Conservation (phyloP, 2,888 invertebrate species). For the Morinoia aosen region DNA sequence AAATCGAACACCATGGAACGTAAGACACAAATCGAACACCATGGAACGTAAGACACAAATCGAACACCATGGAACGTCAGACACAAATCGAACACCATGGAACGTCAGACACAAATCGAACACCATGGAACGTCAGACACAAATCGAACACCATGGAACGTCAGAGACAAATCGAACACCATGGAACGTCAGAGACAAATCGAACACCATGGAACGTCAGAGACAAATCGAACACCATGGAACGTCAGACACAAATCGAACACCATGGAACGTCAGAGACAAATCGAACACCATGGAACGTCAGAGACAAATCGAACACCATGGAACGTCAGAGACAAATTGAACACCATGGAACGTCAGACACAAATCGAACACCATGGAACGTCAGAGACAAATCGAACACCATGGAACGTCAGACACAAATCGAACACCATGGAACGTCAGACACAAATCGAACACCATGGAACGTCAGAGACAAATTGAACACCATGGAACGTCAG, state of each 20-base stretch:
- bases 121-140: slow-evolving; percentile 56
- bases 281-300: slow-evolving; percentile 57
- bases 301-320: background rate
- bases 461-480: slow-evolving; percentile 57
- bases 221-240: background rate
- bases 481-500: slow-evolving; percentile 57
- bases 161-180: background rate
- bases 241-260: too few species aligned
- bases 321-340: slow-evolving; percentile 57
- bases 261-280: too few species aligned
- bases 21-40: background rate
- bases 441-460: background rate
- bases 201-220: slow-evolving; percentile 57
- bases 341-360: background rate
- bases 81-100: background rate
- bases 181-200: slow-evolving; percentile 57
- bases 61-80: slow-evolving; percentile 57
- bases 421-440: too few species aligned
- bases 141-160: slow-evolving; percentile 57
- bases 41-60: background rate
- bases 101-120: slow-evolving; percentile 57
- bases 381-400: slow-evolving; percentile 59
- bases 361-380: too few species aligned
- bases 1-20: background rate
- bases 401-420: background rate